Evolutionary conservation across 2,888 invertebrate genomes (phyloP).

Genomic region (Drosophila tripunctata): DNA sequence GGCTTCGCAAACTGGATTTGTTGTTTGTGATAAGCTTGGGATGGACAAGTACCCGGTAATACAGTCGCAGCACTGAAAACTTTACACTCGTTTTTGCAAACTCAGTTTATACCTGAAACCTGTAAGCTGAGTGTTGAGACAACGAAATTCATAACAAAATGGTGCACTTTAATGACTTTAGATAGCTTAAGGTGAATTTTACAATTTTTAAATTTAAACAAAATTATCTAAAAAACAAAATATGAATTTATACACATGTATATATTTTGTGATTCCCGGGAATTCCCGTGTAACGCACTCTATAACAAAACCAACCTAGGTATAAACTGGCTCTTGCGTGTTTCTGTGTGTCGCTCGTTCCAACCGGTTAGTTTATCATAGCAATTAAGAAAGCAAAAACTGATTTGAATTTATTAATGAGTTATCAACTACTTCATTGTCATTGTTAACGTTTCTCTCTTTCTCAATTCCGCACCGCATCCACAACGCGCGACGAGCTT

Average conservation of each 20-base stretch:
- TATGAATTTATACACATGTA: too few species aligned
- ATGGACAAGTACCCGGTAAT: slow-evolving; percentile 35
- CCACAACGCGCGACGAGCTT: slow-evolving; percentile 22
- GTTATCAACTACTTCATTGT: slow-evolving; percentile 33
- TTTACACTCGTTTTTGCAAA: slow-evolving; percentile 6
- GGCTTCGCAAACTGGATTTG: slow-evolving; percentile 26
- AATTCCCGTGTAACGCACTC: slow-evolving; percentile 19
- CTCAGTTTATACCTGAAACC: slow-evolving; percentile 9
- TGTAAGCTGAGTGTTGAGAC: not conserved
- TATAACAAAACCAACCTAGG: slow-evolving; percentile 1
- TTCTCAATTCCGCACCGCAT: slow-evolving; percentile 12
- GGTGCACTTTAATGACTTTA: not conserved
- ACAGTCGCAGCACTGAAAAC: slow-evolving; percentile 9
- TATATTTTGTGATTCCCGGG: slow-evolving; percentile 11
- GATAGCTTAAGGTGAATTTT: slow-evolving; percentile 7
- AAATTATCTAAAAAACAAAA: not conserved
- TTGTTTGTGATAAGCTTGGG: slow-evolving; percentile 16
- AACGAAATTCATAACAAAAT: slow-evolving; percentile 2
- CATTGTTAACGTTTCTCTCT: slow-evolving; percentile 12
- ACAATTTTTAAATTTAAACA: not conserved
- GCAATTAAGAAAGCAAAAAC: slow-evolving; percentile 44
- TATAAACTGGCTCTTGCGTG: slow-evolving; percentile 10
- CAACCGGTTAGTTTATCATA: slow-evolving; percentile 52
- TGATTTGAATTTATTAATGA: slow-evolving; percentile 38
- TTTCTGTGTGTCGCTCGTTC: slow-evolving; percentile 4